Base-by-base conservation (phyloP, 1,140 invertebrate species). In the Parapsyche elsis region DNA sequence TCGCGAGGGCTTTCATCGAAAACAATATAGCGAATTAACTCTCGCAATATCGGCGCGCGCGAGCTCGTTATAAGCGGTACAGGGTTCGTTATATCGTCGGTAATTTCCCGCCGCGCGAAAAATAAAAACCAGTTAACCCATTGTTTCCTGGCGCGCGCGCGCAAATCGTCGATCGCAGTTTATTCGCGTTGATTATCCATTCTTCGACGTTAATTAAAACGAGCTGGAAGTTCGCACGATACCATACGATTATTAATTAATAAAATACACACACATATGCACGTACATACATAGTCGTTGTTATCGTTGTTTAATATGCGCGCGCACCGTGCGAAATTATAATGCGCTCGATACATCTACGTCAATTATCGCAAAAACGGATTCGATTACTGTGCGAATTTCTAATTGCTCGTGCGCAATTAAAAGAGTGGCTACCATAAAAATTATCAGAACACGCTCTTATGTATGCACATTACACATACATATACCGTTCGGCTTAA, bases 121-220 rank as follows among this genome's bases (percentile, higher is more conserved):
- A 61, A 38, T 38, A 38, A 38, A 38, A 38, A 38, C 30, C 30
- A 7, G 30, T 38, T 38, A 61, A 61, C 57, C 57, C 57, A 61
- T 61, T 61, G 57, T 61, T 61, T 61, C 57, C 57, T 9, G 53
- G 53, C n/a, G n/a, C n/a, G n/a, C n/a, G n/a, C n/a, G 30, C 30
- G 30, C 30, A 38, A 1, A 1, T 38, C 30, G 30, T 38, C 30
- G 30, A 38, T 38, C 30, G 30, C 30, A 7, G 30, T 38, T 53
- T 67, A 67, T 67, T 67, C 23, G 24, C 64, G 64, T 67, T 67
- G 64, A 67, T 67, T 67, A 67, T 67, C 64, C 64, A 67, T 67
- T 67, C 64, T 67, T 67, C 64, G 14, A 67, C 64, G 64, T 67
- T 67, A 67, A 67, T 67, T 67, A 67, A 67, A 23, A 26, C 64